These are phyloP conservation scores for Limenitis camilla DNA, from an alignment of 2,888 invertebrate species.

Conservation along the genomic window DNA sequence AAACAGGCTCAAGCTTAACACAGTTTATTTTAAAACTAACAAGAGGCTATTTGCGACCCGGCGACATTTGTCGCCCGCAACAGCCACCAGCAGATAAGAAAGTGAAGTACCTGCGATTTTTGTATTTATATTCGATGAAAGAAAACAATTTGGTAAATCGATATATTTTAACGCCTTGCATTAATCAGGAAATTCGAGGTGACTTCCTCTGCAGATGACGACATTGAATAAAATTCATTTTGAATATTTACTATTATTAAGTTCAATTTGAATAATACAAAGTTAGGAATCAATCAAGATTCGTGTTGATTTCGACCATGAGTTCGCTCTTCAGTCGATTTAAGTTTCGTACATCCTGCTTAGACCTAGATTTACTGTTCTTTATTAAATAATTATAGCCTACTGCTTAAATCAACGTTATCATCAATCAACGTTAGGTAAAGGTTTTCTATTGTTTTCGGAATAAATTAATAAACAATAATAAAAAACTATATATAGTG, in stretches of 20 bases:
- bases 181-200: not conserved
- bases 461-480: conserved; percentile 2
- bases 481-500: no score
- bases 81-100: no score
- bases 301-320: conserved; percentile 20
- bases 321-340: conserved; percentile 12
- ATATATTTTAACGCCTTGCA: no score
- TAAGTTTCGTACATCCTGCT: conserved; percentile 14
- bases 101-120: no score
- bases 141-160: no score
- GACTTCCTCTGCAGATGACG: no score
- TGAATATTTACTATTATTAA: not conserved
- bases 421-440: conserved; percentile 11
- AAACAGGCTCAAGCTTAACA: no score
- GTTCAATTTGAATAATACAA: not conserved
- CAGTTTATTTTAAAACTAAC: no score
- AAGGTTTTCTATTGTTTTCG: conserved; percentile 13
- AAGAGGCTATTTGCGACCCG: no score
- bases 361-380: conserved; percentile 10
- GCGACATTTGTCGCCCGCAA: no score
- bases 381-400: conserved; percentile 15
- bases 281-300: conserved; percentile 3
- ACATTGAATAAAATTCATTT: not conserved
- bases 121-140: no score
- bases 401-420: no score